A percentile compares a stretch with the other conserved stretches of the same genome.
phyloP scores from a whole-genome alignment of 1,140 invertebrate genomes.

The Atta texana region DNA sequence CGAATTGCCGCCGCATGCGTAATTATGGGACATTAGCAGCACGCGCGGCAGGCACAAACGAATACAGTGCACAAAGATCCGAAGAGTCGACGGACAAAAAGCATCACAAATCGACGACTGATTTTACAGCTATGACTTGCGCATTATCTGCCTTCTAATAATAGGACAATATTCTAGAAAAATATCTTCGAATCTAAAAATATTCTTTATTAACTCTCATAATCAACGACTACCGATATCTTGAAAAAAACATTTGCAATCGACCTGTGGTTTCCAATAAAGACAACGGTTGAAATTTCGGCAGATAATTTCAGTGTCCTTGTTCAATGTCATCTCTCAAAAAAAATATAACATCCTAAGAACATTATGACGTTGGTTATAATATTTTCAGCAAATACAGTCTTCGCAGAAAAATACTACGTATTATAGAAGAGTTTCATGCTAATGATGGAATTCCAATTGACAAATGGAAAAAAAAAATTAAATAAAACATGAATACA shows the following conservation, averaged over 20 bases:
- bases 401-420: slow-evolving; percentile 29
- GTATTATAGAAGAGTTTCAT: slow-evolving; percentile 6
- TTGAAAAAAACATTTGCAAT: background rate
- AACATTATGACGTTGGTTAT: slow-evolving; percentile 6
- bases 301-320: slow-evolving; percentile 38
- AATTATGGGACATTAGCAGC: slow-evolving; percentile 45
- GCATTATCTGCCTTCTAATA: slow-evolving; percentile 36
- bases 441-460: background rate
- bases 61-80: slow-evolving; percentile 9
- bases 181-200: background rate
- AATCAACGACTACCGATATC: slow-evolving; percentile 22
- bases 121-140: background rate
- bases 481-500: background rate
- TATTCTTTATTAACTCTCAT: slow-evolving; percentile 8
- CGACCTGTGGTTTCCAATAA: background rate
- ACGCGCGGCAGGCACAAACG: slow-evolving; percentile 49
- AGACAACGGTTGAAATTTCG: slow-evolving; percentile 24
- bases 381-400: slow-evolving; percentile 25
- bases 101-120: background rate
- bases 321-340: slow-evolving; percentile 3
- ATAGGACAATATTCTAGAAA: slow-evolving; percentile 24
- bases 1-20: slow-evolving; percentile 49
- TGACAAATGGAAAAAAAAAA: too few relatives aligned
- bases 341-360: slow-evolving; percentile 11
- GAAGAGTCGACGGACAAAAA: background rate